Conservation (phyloP, 2,888 invertebrate genomes). For the Aplocera efformata region DNA sequence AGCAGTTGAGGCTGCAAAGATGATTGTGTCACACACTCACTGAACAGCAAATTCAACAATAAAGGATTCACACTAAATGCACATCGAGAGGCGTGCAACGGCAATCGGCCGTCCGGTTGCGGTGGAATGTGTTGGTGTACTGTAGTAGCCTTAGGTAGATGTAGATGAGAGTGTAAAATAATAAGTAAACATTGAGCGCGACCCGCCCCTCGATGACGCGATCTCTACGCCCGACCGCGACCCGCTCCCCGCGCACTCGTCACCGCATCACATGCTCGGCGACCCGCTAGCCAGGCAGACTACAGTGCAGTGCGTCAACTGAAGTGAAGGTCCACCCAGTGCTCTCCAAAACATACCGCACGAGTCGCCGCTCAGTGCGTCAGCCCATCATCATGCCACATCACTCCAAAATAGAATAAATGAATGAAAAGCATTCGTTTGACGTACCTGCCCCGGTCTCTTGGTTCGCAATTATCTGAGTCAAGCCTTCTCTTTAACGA, state of each 20-base stretch:
- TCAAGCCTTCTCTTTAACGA: slow-evolving; percentile 81
- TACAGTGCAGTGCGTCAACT: slow-evolving; percentile 60
- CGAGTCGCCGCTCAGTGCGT: slow-evolving; percentile 47
- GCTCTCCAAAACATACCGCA: slow-evolving; percentile 34
- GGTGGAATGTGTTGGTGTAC: slow-evolving; percentile 75
- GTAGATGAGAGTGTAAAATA: slow-evolving; percentile 63
- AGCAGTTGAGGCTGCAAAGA: slow-evolving; percentile 32
- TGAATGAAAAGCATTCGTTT: slow-evolving; percentile 57
- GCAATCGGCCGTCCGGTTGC: slow-evolving; percentile 45
- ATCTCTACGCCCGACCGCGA: slow-evolving; percentile 49
- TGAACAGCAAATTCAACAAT: slow-evolving; percentile 54
- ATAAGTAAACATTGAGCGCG: slow-evolving; percentile 66
- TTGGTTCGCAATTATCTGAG: slow-evolving; percentile 59
- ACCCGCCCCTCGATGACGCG: slow-evolving; percentile 68
- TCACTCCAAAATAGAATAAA: slow-evolving; percentile 55
- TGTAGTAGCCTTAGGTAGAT: slow-evolving; percentile 42
- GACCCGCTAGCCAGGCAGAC: slow-evolving; percentile 39
- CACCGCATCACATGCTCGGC: slow-evolving; percentile 57
- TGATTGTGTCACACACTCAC: slow-evolving; percentile 50
- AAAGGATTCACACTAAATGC: slow-evolving; percentile 66
- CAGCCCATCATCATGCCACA: slow-evolving; percentile 49
- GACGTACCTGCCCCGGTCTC: slow-evolving; percentile 76
- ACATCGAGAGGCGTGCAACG: slow-evolving; percentile 48
- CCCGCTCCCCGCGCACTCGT: slow-evolving; percentile 43
- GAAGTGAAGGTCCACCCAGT: slow-evolving; percentile 41